A percentile compares a stretch with the other conserved stretches of the same genome.
Conservation (phyloP, 1,140 invertebrate species). For the Dinothrombium tinctorium region DNA sequence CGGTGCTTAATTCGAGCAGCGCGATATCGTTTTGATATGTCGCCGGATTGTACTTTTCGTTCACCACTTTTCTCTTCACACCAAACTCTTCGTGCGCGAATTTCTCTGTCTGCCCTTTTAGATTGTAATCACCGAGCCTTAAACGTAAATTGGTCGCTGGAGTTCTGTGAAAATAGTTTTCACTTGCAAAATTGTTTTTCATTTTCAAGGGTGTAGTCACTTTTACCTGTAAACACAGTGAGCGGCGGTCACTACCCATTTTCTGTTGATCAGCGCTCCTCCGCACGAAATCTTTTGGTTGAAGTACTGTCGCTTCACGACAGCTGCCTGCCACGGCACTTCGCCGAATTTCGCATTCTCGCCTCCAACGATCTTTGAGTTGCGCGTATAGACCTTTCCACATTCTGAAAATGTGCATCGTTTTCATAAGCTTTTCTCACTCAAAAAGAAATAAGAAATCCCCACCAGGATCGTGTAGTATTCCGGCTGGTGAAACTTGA, state of each 20-base stretch:
- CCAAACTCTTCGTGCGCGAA: constrained; percentile 61
- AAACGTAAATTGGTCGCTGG: constrained; percentile 34
- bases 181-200: neutral
- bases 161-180: constrained; percentile 12
- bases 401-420: constrained; percentile 12
- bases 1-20: constrained; percentile 42
- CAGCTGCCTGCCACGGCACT: constrained; percentile 34
- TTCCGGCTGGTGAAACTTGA: constrained; percentile 9
- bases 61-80: constrained; percentile 48
- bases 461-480: constrained; percentile 16
- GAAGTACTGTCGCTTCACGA: constrained; percentile 71
- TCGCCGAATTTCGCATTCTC: constrained; percentile 17
- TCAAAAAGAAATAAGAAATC: neutral
- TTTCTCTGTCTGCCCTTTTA: constrained; percentile 50
- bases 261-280: constrained; percentile 51
- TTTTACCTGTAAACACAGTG: constrained; percentile 70
- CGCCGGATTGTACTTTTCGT: constrained; percentile 18
- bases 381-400: constrained; percentile 15
- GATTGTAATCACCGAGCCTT: constrained; percentile 70
- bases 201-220: neutral
- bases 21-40: constrained; percentile 64
- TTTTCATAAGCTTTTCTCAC: too few relatives aligned
- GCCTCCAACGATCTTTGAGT: constrained; percentile 18
- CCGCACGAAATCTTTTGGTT: constrained; percentile 73
- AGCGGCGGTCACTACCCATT: constrained; percentile 63